Evolutionary conservation across 1,140 invertebrate genomes (phyloP).

Genomic region (Cydia strobilella): DNA sequence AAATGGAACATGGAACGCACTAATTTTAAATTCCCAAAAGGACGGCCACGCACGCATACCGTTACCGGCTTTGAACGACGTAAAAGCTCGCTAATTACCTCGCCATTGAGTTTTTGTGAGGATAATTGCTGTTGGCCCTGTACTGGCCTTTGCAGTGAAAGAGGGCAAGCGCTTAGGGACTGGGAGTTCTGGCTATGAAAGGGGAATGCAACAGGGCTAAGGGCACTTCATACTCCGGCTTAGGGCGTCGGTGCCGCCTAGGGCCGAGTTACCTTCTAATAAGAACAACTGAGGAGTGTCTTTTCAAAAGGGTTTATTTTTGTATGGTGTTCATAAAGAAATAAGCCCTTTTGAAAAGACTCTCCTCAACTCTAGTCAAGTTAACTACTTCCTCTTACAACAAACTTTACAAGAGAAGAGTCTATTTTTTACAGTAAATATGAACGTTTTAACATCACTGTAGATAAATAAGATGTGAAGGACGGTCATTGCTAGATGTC

Average conservation of each 20-base stretch:
- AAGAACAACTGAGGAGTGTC: too few species aligned
- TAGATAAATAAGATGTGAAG: too few species aligned
- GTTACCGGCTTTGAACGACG: background rate
- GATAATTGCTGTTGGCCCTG: conserved; percentile 30
- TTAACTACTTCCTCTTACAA: background rate
- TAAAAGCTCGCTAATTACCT: conserved; percentile 24
- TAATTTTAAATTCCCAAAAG: conserved; percentile 16
- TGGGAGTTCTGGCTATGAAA: conserved; percentile 16
- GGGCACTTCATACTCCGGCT: conserved; percentile 16
- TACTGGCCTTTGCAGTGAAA: conserved; percentile 26
- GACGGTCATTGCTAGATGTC: too few species aligned
- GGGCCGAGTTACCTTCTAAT: conserved; percentile 12
- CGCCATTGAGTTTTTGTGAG: conserved; percentile 28
- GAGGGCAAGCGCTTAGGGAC: conserved; percentile 28
- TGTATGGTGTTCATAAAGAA: too few species aligned
- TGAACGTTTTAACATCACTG: too few species aligned
- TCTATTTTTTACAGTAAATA: too few species aligned
- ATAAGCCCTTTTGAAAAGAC: too few species aligned
- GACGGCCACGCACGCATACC: conserved; percentile 23
- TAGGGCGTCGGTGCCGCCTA: background rate
- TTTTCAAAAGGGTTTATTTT: too few species aligned
- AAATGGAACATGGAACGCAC: conserved; percentile 16
- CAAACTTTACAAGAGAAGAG: too few species aligned
- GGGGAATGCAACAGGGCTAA: conserved; percentile 19
- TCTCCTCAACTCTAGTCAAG: background rate